Percentiles rank a stretch among this genome's conserved stretches.
Conservation (phyloP, 2,797 vertebrate species). For the Melanotaenia boesemani region DNA sequence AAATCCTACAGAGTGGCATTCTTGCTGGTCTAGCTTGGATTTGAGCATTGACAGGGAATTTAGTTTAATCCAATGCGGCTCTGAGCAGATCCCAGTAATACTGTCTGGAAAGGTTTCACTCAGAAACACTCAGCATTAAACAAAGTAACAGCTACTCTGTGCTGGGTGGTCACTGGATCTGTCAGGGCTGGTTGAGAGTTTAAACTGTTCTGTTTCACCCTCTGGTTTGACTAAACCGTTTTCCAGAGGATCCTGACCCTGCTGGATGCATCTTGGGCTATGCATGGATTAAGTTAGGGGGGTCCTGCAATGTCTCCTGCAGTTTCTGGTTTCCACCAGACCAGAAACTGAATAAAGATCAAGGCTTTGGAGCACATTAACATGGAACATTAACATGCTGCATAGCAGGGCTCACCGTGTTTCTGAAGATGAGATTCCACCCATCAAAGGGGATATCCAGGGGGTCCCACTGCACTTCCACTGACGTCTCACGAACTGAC, state of each 20-base stretch:
- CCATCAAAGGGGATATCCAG: conserved; percentile 93
- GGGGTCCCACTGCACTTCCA: conserved; percentile 98
- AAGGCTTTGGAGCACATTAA: conserved; percentile 40
- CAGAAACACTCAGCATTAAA: conserved; percentile 33
- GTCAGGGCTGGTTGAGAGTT: conserved; percentile 59
- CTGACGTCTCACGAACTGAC: conserved; percentile 92
- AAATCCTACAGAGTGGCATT: conserved; percentile 64
- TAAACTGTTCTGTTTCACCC: conserved; percentile 55
- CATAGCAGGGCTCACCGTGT: conserved; percentile 85
- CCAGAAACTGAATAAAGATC: conserved; percentile 43
- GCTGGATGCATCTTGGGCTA: conserved; percentile 31
- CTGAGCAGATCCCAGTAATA: conserved; percentile 56
- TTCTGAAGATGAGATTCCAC: conserved; percentile 96
- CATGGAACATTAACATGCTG: neutral
- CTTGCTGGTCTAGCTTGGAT: conserved; percentile 45
- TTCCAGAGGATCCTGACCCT: conserved; percentile 63
- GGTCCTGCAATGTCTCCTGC: conserved; percentile 31
- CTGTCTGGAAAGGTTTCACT: conserved; percentile 59
- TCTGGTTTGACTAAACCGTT: conserved; percentile 51
- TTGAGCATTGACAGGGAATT: conserved; percentile 47
- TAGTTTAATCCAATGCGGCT: conserved; percentile 39
- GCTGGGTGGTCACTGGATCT: conserved; percentile 52
- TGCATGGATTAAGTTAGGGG: conserved; percentile 34
- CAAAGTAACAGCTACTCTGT: conserved; percentile 54
- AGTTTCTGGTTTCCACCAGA: conserved; percentile 35